Conservation (phyloP, 2,797 vertebrate genomes). For the Apogon talboti region DNA sequence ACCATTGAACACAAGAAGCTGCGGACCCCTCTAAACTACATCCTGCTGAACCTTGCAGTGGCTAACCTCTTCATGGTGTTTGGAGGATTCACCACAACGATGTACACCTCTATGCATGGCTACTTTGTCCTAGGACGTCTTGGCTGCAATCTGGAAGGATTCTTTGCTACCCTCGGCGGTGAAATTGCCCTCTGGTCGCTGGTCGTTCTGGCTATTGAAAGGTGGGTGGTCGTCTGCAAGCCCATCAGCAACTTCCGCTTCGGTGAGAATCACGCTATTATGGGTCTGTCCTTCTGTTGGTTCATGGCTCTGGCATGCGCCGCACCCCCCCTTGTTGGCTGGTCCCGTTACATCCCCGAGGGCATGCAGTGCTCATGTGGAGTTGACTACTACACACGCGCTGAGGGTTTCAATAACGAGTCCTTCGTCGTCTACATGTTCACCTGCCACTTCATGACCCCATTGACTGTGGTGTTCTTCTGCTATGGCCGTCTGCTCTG, state of each 20-base stretch:
- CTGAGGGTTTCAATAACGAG: slow-evolving; percentile 92
- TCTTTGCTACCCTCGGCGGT: slow-evolving; percentile 94
- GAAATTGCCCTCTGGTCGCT: slow-evolving; percentile 94
- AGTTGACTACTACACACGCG: slow-evolving; percentile 95
- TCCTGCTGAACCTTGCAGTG: slow-evolving; percentile 94
- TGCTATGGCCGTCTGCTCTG: slow-evolving; percentile 97
- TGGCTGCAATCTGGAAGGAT: slow-evolving; percentile 94
- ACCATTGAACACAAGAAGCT: slow-evolving; percentile 99
- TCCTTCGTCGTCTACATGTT: slow-evolving; percentile 99
- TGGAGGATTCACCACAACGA: slow-evolving; percentile 93
- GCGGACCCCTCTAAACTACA: slow-evolving; percentile 95
- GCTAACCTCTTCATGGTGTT: slow-evolving; percentile 97
- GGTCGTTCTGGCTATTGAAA: slow-evolving; percentile 93
- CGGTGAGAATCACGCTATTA: slow-evolving; percentile 92
- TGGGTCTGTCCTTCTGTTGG: slow-evolving; percentile 91
- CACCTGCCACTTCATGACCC: slow-evolving; percentile 84
- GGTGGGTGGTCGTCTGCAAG: slow-evolving; percentile 97
- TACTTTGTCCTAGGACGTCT: slow-evolving; percentile 94
- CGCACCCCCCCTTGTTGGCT: slow-evolving; percentile 89
- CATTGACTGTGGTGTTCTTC: slow-evolving; percentile 88
- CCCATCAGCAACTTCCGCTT: slow-evolving; percentile 99
- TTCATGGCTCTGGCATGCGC: slow-evolving; percentile 88
- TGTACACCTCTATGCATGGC: slow-evolving; percentile 94
- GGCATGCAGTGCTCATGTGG: slow-evolving; percentile 98
- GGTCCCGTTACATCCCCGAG: slow-evolving; percentile 96